Evolutionary conservation across 1,140 invertebrate genomes (phyloP), one percentile per base, ranked within the genome.

Genomic region (Telenomus remus): DNA sequence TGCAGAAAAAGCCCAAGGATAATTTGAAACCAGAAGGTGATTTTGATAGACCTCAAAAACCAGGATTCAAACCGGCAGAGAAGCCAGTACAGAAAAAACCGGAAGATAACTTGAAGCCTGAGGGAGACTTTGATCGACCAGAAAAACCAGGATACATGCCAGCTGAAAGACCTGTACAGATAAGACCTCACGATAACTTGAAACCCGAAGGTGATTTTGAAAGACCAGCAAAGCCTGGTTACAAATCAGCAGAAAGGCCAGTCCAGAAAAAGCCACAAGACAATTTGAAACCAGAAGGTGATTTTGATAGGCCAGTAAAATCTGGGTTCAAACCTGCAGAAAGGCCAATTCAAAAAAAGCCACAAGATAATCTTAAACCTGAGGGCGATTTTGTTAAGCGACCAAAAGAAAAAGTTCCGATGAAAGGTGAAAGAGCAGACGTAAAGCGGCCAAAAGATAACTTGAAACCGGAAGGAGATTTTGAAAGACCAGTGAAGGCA

Each of bases 391-490:
- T 89, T 65, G 60, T 82, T 53, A 81, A 14, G 5, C 85, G 33
- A 34, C 89, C 89, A 1, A 82, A 86, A 51, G 86, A 87, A 48
- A 85, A 86, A 49, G 90, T 88, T 76, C 91, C 89, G 7, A 80
- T 76, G 9, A 90, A 89, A 55, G 85, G 72, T 0, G 86, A 88
- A 54, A 49, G 82, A 12, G 83, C 82, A 5, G 76, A 85, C 84
- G 2, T 90, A 6, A 81, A 68, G 11, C 85, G 73, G 60, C 85
- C 89, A 65, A 65, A 82, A 68, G 89, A 89, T 66, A 89, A 90
- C 76, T 82, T 94, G 0, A 89, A 89, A 84, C 89, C 91, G 5
- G 92, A 91, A 84, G 91, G 91, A 63, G 91, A 92, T 10, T 92
- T 92, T 76, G 90, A 92, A 74, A 81, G 89, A 55, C 75, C 70